These are phyloP conservation scores for Oophaga sylvatica DNA, from an alignment of 2,797 vertebrate genomes.

Conservation along the genomic window DNA sequence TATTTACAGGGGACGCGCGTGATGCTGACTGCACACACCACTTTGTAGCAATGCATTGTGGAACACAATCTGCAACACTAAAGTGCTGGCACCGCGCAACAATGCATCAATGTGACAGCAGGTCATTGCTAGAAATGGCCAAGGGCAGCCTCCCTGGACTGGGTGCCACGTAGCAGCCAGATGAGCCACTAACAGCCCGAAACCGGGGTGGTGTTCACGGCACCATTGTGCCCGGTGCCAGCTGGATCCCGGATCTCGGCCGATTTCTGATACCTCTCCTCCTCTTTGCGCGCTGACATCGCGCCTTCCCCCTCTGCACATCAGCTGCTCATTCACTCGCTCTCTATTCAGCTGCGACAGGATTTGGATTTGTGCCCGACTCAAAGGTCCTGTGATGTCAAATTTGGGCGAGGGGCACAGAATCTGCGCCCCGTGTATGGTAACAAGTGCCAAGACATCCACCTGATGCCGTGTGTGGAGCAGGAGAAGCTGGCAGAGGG, in stretches of 20 bases:
- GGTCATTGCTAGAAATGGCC: background rate
- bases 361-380: constrained; percentile 5
- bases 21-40: background rate
- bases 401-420: constrained; percentile 4
- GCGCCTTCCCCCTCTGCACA: constrained; percentile 11
- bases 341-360: constrained; percentile 20
- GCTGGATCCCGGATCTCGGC: constrained; percentile 1
- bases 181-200: background rate
- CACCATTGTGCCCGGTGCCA: constrained; percentile 5
- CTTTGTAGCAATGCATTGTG: background rate
- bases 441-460: background rate
- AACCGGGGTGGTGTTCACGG: constrained; percentile 7
- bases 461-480: background rate
- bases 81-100: background rate
- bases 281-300: background rate
- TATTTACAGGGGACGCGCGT: background rate
- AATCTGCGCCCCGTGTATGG: constrained; percentile 4
- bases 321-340: constrained; percentile 31
- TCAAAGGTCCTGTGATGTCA: background rate
- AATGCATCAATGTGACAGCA: background rate
- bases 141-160: too few relatives aligned
- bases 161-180: too few relatives aligned
- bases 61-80: background rate
- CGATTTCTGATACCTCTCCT: constrained; percentile 35
- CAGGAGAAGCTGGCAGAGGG: background rate